phyloP scores from a whole-genome alignment of 2,888 invertebrate genomes.

The Brenthis daphne region DNA sequence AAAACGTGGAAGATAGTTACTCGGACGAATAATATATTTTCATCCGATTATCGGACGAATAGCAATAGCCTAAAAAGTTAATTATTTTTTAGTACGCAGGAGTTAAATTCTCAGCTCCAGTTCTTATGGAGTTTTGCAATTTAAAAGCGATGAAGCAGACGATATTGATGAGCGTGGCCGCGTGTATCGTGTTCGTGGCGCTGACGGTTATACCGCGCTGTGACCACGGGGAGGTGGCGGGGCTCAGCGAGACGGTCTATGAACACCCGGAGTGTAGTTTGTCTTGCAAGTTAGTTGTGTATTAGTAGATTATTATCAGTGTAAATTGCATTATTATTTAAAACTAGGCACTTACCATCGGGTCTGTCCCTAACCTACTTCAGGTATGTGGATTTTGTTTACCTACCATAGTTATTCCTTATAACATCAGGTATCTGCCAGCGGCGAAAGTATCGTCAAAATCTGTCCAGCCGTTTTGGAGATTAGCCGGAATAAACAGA shows the following conservation, averaged over 20 bases:
- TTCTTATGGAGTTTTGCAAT: slow-evolving; percentile 35
- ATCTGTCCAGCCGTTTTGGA: too few species aligned
- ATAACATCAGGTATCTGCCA: too few species aligned
- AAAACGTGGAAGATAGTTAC: too few species aligned
- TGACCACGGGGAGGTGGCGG: slow-evolving; percentile 39
- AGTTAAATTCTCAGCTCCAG: slow-evolving; percentile 39
- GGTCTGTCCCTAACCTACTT: too few species aligned
- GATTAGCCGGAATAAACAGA: too few species aligned
- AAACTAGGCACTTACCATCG: too few species aligned
- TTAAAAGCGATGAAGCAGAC: slow-evolving; percentile 33
- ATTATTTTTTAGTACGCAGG: slow-evolving; percentile 41
- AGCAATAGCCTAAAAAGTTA: neutral
- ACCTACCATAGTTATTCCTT: neutral
- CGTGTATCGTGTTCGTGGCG: slow-evolving; percentile 29
- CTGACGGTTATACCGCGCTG: slow-evolving; percentile 35
- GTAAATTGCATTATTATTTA: too few species aligned
- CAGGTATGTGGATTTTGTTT: too few species aligned
- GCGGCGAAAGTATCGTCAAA: too few species aligned
- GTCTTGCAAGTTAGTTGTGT: slow-evolving; percentile 38
- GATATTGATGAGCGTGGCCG: slow-evolving; percentile 33
- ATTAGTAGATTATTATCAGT: too few species aligned
- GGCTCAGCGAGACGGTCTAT: slow-evolving; percentile 34
- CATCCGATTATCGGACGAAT: too few species aligned
- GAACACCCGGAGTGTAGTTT: slow-evolving; percentile 42
- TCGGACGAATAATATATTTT: too few species aligned